Evolutionary conservation across 1,140 invertebrate genomes (phyloP).

Genomic region (Ephestia elutella): DNA sequence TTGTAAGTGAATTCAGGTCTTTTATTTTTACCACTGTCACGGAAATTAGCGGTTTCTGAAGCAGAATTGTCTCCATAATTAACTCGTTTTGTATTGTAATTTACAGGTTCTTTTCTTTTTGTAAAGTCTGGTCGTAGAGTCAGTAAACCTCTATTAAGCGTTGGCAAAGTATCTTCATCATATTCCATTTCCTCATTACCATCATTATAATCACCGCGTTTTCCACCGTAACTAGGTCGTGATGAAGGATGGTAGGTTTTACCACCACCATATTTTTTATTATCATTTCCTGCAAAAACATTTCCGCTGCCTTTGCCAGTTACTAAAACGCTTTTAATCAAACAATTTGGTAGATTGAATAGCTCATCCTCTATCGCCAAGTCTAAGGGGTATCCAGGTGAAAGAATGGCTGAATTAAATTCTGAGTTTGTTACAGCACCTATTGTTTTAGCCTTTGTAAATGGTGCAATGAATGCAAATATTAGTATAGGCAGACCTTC

Average conservation of each 20-base stretch:
- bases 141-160: not conserved
- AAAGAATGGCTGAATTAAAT: conserved; percentile 48
- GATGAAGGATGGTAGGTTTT: not conserved
- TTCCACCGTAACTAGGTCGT: conserved; percentile 5
- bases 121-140: conserved; percentile 26
- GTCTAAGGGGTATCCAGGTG: conserved; percentile 58
- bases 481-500: conserved; percentile 79
- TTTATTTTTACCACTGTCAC: not conserved
- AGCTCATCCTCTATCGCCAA: conserved; percentile 41
- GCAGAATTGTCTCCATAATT: conserved; percentile 8
- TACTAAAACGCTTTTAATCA: conserved; percentile 51
- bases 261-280: conserved; percentile 24
- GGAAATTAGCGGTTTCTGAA: not conserved
- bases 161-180: not conserved
- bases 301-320: conserved; percentile 38
- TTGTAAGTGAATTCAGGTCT: conserved; percentile 16
- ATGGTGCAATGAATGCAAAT: conserved; percentile 73
- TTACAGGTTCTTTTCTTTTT: conserved; percentile 24
- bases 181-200: not conserved
- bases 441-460: conserved; percentile 35
- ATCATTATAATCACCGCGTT: conserved; percentile 18
- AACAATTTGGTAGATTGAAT: conserved; percentile 53
- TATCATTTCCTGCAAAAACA: conserved; percentile 26
- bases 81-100: conserved; percentile 41
- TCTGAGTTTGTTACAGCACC: conserved; percentile 27